phyloP scores from a whole-genome alignment of 2,888 invertebrate genomes.

The Ennomos erosarius region DNA sequence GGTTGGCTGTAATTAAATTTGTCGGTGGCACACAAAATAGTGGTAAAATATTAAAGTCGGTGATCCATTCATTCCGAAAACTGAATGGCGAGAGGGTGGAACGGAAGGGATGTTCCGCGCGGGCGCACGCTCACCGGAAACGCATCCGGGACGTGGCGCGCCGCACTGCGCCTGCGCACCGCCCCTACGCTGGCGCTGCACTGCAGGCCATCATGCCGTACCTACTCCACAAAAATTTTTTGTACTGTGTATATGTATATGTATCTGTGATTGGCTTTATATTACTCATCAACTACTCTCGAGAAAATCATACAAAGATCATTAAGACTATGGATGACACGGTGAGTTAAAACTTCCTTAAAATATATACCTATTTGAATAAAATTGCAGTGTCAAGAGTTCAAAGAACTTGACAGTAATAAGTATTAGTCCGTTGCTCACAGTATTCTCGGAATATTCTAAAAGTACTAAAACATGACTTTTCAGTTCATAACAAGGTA shows the following conservation, averaged over 20 bases:
- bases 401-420: conserved; percentile 21
- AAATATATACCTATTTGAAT: conserved; percentile 7
- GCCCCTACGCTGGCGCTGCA: conserved; percentile 61
- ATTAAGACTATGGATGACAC: conserved; percentile 12
- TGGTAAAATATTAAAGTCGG: conserved; percentile 37
- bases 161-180: conserved; percentile 65
- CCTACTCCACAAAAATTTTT: conserved; percentile 29
- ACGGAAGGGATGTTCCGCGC: conserved; percentile 81
- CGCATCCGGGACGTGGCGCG: conserved; percentile 81
- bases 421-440: conserved; percentile 21
- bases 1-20: conserved; percentile 54
- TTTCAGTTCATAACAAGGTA: conserved; percentile 38
- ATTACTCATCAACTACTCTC: not conserved
- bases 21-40: conserved; percentile 44
- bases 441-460: conserved; percentile 35
- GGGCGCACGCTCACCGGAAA: conserved; percentile 77
- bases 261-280: too few relatives aligned
- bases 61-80: conserved; percentile 66
- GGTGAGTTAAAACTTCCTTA: conserved; percentile 10
- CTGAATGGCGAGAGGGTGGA: conserved; percentile 71
- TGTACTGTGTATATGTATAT: too few relatives aligned
- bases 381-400: conserved; percentile 19
- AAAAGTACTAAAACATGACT: conserved; percentile 37
- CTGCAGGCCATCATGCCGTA: conserved; percentile 14
- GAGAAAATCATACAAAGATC: conserved; percentile 1